phyloP scores from a whole-genome alignment of 2,888 invertebrate species.

The Melipona beecheii region DNA sequence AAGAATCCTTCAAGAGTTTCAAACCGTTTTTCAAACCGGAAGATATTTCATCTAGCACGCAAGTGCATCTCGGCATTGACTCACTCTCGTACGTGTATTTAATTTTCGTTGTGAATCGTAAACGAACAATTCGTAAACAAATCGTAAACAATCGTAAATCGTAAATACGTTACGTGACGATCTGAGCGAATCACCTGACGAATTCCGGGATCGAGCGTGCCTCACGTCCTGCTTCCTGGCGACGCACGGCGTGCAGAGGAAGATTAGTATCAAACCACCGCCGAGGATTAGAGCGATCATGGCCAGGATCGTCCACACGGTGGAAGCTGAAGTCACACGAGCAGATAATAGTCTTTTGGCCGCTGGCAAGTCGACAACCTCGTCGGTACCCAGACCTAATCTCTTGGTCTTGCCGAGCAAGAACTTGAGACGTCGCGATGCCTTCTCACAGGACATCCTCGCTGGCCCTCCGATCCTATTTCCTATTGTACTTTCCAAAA shows the following conservation, averaged over 20 bases:
- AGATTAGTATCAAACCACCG: slow-evolving; percentile 70
- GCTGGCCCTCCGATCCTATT: background rate
- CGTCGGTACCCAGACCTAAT: slow-evolving; percentile 72
- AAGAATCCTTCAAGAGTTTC: background rate
- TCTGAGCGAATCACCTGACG: slow-evolving; percentile 12
- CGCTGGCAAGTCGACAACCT: slow-evolving; percentile 73
- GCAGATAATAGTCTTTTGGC: slow-evolving; percentile 73
- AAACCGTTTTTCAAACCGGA: too few species aligned
- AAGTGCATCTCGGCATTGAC: background rate
- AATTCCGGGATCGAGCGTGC: background rate
- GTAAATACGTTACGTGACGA: background rate
- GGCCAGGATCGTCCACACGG: slow-evolving; percentile 70
- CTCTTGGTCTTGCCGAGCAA: slow-evolving; percentile 74
- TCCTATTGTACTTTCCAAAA: background rate
- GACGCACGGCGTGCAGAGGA: slow-evolving; percentile 74
- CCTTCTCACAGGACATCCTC: slow-evolving; percentile 78
- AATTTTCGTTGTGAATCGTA: too few species aligned
- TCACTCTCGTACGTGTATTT: background rate
- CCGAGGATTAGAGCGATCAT: slow-evolving; percentile 68
- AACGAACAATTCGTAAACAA: too few species aligned
- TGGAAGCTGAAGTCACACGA: slow-evolving; percentile 58
- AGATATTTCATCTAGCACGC: too few species aligned
- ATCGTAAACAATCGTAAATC: background rate
- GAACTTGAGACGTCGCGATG: slow-evolving; percentile 74
- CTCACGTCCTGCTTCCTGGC: slow-evolving; percentile 62